These are phyloP conservation scores for Spilarctia lutea DNA, from an alignment of 2,888 invertebrate genomes.

Conservation along the genomic window DNA sequence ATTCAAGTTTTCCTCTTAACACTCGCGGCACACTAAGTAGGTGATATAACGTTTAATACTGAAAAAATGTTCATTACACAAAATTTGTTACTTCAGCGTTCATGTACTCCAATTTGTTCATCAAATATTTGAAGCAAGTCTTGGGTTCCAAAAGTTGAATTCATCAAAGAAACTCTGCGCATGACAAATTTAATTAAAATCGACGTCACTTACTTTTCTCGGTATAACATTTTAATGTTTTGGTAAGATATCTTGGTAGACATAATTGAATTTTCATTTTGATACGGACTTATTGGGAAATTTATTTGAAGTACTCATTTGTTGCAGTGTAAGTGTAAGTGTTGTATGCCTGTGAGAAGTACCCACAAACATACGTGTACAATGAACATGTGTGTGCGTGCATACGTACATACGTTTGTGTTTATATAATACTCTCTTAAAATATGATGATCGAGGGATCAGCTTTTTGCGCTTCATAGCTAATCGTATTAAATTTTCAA, in stretches of 20 bases:
- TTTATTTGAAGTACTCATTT: background rate
- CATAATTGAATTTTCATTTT: background rate
- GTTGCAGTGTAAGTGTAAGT: background rate
- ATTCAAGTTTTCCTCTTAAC: slow-evolving; percentile 36
- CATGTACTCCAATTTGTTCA: background rate
- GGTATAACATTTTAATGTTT: background rate
- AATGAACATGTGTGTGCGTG: too few relatives aligned
- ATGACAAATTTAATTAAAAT: slow-evolving; percentile 1
- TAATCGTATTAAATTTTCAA: too few relatives aligned
- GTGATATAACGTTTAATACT: slow-evolving; percentile 6
- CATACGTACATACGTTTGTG: too few relatives aligned
- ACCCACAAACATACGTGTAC: too few relatives aligned
- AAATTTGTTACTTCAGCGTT: background rate
- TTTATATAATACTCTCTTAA: too few relatives aligned
- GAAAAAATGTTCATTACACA: background rate
- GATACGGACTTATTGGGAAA: background rate
- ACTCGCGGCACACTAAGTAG: slow-evolving; percentile 17
- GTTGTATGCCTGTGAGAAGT: background rate
- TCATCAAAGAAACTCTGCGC: background rate
- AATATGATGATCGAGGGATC: too few relatives aligned
- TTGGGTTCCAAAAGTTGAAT: background rate
- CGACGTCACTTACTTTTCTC: background rate
- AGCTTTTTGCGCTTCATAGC: too few relatives aligned
- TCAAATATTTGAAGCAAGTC: background rate
- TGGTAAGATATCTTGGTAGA: background rate